Percentiles rank a stretch among this genome's conserved stretches.
Evolutionary conservation across 1,140 invertebrate species (phyloP).

Genomic region (Heliconius hewitsoni): DNA sequence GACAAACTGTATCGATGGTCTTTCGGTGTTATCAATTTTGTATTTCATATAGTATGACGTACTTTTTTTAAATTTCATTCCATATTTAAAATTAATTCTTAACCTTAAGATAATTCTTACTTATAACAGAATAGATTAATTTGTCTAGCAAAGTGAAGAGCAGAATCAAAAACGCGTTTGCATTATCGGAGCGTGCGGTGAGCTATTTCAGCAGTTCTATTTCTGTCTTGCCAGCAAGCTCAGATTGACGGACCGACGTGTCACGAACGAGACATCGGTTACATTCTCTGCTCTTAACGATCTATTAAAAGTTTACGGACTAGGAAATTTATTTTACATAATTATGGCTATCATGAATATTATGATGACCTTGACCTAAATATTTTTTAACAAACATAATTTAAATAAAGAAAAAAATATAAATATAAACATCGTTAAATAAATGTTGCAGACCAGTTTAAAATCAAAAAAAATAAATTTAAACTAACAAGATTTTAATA

Average conservation of each 20-base stretch:
- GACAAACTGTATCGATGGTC: conserved; percentile 46
- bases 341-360: neutral
- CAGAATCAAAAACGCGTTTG: conserved; percentile 78
- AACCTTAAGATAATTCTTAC: conserved; percentile 17
- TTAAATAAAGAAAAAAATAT: neutral
- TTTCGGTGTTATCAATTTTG: conserved; percentile 46
- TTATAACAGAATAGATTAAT: conserved; percentile 41
- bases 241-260: conserved; percentile 78
- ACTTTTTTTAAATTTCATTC: neutral
- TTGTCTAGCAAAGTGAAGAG: conserved; percentile 60
- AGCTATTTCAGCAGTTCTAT: conserved; percentile 77
- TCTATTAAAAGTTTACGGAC: conserved; percentile 29
- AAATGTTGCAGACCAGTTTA: neutral
- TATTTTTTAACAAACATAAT: conserved; percentile 34
- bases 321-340: neutral
- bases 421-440: neutral
- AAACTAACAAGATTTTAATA: conserved; percentile 28
- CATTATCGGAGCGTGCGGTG: conserved; percentile 74
- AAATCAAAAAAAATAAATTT: neutral
- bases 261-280: conserved; percentile 67
- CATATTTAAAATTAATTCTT: neutral
- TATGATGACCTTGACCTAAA: conserved; percentile 74
- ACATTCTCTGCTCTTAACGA: conserved; percentile 55
- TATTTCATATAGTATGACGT: conserved; percentile 18
- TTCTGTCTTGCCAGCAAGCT: conserved; percentile 73